These are phyloP conservation scores for Sternotherus odoratus DNA, from an alignment of 2,797 vertebrate genomes.

Conservation along the genomic window DNA sequence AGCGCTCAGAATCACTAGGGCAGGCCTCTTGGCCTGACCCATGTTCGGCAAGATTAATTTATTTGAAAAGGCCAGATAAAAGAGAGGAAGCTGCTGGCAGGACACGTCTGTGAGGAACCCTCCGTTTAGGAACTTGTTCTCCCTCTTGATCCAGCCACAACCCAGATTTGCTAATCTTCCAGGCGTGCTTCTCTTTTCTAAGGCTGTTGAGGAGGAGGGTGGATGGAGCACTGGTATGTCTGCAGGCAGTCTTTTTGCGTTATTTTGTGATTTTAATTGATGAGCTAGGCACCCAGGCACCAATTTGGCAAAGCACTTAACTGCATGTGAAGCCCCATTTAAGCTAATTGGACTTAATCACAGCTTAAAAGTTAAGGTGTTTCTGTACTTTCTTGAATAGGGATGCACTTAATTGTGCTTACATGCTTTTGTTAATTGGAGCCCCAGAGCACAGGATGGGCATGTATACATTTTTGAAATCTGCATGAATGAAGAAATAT, in stretches of 20 bases:
- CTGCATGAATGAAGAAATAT: background rate
- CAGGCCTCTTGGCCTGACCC: background rate
- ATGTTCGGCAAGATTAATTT: background rate
- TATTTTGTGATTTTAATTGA: background rate
- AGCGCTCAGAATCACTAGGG: conserved; percentile 9
- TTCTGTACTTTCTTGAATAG: background rate
- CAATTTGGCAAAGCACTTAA: background rate
- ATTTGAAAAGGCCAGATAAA: background rate
- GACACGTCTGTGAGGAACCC: background rate
- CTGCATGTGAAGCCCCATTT: background rate
- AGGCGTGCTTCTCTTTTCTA: background rate
- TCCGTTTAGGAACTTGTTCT: background rate
- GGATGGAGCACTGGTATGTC: background rate
- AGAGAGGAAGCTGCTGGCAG: background rate
- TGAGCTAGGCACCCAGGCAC: background rate
- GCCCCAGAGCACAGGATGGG: fast-evolving
- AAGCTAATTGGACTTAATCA: background rate
- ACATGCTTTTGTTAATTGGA: background rate
- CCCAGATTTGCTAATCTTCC: background rate
- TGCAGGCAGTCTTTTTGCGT: background rate
- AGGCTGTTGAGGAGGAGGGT: fast-evolving
- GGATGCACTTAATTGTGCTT: background rate
- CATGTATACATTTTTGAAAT: background rate
- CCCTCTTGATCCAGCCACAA: background rate
- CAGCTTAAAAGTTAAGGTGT: background rate